Percentiles rank a stretch among this genome's conserved stretches.
Evolutionary conservation across 1,140 invertebrate genomes (phyloP).

Genomic region (Drosophila paulistorum): DNA sequence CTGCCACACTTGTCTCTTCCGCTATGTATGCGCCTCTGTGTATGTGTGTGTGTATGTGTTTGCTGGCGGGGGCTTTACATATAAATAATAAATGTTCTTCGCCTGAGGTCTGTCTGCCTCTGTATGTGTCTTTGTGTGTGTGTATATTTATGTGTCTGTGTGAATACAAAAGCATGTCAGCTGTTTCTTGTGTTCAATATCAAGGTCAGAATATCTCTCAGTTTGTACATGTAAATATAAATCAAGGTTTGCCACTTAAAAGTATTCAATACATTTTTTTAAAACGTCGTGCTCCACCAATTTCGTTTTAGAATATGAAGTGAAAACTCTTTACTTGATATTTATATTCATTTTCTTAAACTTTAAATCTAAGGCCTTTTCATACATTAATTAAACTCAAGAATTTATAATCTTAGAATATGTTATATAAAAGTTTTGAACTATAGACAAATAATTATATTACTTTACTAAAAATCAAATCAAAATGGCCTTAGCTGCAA

Average conservation of each 20-base stretch:
- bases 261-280: not conserved
- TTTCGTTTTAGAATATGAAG: too few species aligned
- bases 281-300: too few species aligned
- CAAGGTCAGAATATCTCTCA: constrained; percentile 60
- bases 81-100: constrained; percentile 77
- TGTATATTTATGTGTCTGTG: constrained; percentile 6
- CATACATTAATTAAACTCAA: too few species aligned
- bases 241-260: constrained; percentile 17
- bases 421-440: too few species aligned
- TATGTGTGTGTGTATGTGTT: constrained; percentile 28
- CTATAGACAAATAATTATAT: too few species aligned
- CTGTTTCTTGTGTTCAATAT: constrained; percentile 75
- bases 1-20: constrained; percentile 24
- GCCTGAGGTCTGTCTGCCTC: constrained; percentile 28
- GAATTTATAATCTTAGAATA: too few species aligned
- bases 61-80: constrained; percentile 47
- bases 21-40: constrained; percentile 9
- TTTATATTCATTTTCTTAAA: too few species aligned
- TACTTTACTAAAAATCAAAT: too few species aligned
- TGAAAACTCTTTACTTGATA: too few species aligned
- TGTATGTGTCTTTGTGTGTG: constrained; percentile 34
- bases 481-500: too few species aligned
- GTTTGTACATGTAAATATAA: constrained; percentile 31
- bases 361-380: too few species aligned
- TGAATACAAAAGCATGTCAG: constrained; percentile 45